These are phyloP conservation scores for Uropsilus gracilis DNA, from an alignment of 2,113 vertebrate genomes.

Conservation along the genomic window DNA sequence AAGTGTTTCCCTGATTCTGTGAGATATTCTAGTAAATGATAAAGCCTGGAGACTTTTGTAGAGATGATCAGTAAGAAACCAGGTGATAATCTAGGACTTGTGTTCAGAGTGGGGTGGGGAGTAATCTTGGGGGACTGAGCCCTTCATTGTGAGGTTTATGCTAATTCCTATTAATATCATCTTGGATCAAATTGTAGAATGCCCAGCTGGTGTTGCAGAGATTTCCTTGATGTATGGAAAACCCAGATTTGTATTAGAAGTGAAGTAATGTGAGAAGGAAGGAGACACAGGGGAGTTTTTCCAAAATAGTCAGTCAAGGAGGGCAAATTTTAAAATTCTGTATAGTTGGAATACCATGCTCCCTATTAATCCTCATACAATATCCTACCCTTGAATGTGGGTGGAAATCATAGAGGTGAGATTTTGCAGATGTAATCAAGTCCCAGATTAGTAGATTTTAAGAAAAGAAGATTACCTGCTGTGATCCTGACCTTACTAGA, in stretches of 20 bases:
- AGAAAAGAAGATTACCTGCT: neutral
- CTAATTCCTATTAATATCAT: neutral
- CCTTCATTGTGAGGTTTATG: neutral
- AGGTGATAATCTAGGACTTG: neutral
- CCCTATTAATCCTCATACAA: neutral
- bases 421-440: neutral
- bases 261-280: neutral
- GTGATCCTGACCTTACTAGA: neutral
- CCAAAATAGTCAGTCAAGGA: neutral
- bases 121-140: neutral
- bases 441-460: neutral
- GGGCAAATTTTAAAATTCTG: neutral
- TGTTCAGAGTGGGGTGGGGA: neutral
- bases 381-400: neutral
- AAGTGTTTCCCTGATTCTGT: neutral
- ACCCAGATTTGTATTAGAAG: neutral
- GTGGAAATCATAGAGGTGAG: neutral
- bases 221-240: neutral
- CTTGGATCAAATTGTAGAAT: neutral
- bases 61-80: neutral
- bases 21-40: neutral
- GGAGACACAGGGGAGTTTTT: neutral
- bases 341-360: neutral
- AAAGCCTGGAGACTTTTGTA: neutral
- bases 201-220: neutral